Evolutionary conservation across 2,797 vertebrate species (phyloP).

Genomic region (Siniperca obscura): DNA sequence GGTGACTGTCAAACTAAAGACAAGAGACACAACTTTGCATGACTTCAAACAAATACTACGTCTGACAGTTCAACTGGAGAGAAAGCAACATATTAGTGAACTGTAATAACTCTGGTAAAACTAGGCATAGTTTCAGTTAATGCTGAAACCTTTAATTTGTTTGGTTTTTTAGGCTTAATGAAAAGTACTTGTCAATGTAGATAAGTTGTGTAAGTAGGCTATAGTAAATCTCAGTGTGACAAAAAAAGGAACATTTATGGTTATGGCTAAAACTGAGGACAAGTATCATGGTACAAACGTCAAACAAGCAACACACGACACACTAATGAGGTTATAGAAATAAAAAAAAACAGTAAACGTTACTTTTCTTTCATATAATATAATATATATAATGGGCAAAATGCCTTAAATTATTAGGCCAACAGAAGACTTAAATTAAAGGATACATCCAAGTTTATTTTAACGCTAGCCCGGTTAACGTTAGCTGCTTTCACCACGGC

Average conservation of each 20-base stretch:
- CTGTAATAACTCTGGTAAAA: slow-evolving; percentile 15
- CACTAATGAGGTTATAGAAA: not conserved
- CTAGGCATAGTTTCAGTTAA: too few relatives aligned
- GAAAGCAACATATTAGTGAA: slow-evolving; percentile 15
- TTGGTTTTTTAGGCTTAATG: not conserved
- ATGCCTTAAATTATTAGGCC: accelerated
- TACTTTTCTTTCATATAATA: not conserved
- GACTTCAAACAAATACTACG: slow-evolving; percentile 41
- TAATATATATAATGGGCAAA: not conserved
- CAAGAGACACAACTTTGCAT: slow-evolving; percentile 27
- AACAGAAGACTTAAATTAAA: not conserved
- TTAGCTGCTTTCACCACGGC: not conserved
- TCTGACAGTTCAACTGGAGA: slow-evolving; percentile 27
- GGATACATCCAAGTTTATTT: not conserved
- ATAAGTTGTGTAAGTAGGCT: not conserved
- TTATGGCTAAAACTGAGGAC: not conserved
- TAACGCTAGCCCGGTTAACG: not conserved
- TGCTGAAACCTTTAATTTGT: not conserved
- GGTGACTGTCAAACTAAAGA: slow-evolving; percentile 59
- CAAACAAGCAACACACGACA: not conserved
- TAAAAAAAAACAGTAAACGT: too few relatives aligned
- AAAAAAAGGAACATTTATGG: not conserved
- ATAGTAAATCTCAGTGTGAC: not conserved
- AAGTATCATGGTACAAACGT: not conserved
- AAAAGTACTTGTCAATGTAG: not conserved